Conservation (phyloP, 2,113 vertebrate species). For the Pelecanoides urinatrix region DNA sequence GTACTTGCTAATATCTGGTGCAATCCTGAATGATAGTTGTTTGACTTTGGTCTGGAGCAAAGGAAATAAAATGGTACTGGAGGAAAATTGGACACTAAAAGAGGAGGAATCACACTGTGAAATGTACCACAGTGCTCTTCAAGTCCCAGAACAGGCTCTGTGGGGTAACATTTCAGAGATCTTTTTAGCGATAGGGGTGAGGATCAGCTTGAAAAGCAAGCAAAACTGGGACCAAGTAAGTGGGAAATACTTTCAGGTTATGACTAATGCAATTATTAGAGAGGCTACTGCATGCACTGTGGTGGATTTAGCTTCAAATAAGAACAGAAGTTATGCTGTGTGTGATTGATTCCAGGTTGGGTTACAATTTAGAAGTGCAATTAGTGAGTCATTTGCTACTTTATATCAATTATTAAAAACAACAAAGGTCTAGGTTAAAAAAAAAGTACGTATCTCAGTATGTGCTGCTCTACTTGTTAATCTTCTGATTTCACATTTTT, state of each 20-base stretch:
- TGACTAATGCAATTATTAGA: conserved; percentile 54
- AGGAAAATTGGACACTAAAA: not conserved
- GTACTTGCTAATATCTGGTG: not conserved
- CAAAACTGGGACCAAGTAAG: conserved; percentile 22
- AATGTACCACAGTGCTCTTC: not conserved
- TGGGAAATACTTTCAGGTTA: conserved; percentile 38
- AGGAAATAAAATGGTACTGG: not conserved
- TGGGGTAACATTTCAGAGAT: not conserved
- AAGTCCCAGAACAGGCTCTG: not conserved
- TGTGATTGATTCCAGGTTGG: conserved; percentile 55
- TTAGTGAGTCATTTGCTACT: conserved; percentile 57
- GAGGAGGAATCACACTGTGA: not conserved
- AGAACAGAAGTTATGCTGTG: conserved; percentile 13
- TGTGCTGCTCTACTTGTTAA: not conserved
- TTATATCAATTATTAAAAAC: conserved; percentile 55
- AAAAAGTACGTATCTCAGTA: not conserved
- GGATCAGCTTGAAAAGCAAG: conserved; percentile 23
- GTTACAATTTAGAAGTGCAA: conserved; percentile 37
- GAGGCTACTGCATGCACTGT: not conserved
- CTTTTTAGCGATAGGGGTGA: not conserved
- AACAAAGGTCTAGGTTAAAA: conserved; percentile 38
- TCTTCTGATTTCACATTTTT: not conserved
- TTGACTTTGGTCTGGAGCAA: not conserved
- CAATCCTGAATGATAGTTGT: not conserved
- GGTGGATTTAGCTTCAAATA: conserved; percentile 24